Evolutionary conservation across 92 coral and sea anemone genomes (phyloP), one percentile per base, ranked within the genome.

Genomic region (Scolanthus callimorphus): DNA sequence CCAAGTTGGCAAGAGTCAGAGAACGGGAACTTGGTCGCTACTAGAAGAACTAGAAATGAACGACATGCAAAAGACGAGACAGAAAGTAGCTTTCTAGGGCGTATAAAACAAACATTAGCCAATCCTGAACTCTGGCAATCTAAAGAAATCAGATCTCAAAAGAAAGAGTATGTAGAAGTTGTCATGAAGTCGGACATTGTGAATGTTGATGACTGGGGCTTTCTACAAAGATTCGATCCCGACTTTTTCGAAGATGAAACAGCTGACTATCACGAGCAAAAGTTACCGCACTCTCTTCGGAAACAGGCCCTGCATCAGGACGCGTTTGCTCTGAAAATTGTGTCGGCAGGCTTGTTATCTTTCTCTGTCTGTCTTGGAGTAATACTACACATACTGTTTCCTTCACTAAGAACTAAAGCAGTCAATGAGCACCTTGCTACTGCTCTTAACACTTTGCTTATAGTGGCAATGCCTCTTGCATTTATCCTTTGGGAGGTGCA

Each of bases 221-320:
- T 88, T 53, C 61, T 92, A 54, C 68, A 63, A 50, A 77, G 73
- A 58, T 92, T 88, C 77, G 98, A 92, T 57, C 85, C 91, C 2
- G 73, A 64, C 49, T 78, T 80, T 34, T 78, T 62, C 46, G 55
- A 73, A 58, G 20, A 25, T 44, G 11, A 27, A 44, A 57, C 49
- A 43, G 31, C 25, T 8, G 37, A 45, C 38, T 25, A 20, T 2
- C 27, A 44, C 17, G 19, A 11, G 22, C 44, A 46, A 34, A 6
- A 34, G 15, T 6, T 15, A 34, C 8, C 6, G 6, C 8, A 6
- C 6, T 6, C 8, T 15, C 15, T 34, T 6, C 6, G 8, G 15
- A 34, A 34, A 15, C n/a, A n/a, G n/a, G n/a, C n/a, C n/a, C n/a
- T n/a, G n/a, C n/a, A n/a, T n/a, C n/a, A n/a, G n/a, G n/a, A n/a